Evolutionary conservation across 2,888 invertebrate genomes (phyloP).

Genomic region (Cloeon dipterum): DNA sequence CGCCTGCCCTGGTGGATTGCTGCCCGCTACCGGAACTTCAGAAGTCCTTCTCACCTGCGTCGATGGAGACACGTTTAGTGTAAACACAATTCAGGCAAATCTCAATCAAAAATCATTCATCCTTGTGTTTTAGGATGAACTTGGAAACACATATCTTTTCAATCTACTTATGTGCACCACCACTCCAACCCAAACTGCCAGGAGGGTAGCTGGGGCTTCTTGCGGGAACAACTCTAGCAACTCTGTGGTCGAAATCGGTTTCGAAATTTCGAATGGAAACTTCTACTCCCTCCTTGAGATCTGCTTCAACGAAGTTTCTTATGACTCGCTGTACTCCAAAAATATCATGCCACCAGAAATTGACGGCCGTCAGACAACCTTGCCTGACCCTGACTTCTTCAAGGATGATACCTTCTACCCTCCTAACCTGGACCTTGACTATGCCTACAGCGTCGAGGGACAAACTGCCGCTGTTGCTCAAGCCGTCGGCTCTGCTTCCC

Average conservation of each 20-base stretch:
- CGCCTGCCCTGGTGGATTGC: neutral
- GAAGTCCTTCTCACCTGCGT: neutral
- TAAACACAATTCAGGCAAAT: no score
- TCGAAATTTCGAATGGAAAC: neutral
- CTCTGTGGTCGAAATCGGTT: neutral
- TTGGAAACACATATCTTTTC: neutral
- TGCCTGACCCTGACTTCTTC: no score
- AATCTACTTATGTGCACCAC: neutral
- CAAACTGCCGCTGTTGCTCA: no score
- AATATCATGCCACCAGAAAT: neutral
- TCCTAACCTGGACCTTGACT: no score
- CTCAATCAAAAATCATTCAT: no score
- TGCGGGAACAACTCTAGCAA: neutral
- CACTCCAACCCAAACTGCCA: neutral
- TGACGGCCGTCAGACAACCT: no score
- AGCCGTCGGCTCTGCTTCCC: no score
- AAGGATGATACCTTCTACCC: no score
- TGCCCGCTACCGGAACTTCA: neutral
- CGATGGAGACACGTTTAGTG: no score
- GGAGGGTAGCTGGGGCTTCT: neutral
- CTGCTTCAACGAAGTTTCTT: neutral
- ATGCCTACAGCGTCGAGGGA: no score
- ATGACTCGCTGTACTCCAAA: neutral
- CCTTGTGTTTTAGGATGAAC: neutral
- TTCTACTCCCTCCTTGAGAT: neutral